phyloP scores from a whole-genome alignment of 2,113 vertebrate genomes.

The Chlorodrepanis virens region DNA sequence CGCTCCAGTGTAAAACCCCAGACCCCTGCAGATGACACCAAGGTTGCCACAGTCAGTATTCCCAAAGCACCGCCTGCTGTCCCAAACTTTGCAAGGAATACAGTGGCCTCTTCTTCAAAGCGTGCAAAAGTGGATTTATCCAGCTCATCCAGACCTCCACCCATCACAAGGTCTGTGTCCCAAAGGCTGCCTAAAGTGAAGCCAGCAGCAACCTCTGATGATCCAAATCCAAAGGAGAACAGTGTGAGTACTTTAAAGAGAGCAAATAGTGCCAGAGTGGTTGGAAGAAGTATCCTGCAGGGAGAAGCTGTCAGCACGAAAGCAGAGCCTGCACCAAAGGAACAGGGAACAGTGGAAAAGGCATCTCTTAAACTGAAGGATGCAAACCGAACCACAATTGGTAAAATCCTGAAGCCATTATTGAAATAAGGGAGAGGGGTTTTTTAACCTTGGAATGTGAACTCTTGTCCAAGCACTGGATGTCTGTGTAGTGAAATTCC shows the following conservation, averaged over 20 bases:
- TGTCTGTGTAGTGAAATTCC: not conserved
- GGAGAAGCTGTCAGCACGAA: slow-evolving; percentile 56
- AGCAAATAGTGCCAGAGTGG: slow-evolving; percentile 77
- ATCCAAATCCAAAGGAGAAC: slow-evolving; percentile 65
- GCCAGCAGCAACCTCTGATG: slow-evolving; percentile 53
- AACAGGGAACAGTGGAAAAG: slow-evolving; percentile 75
- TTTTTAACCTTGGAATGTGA: not conserved
- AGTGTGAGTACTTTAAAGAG: slow-evolving; percentile 72
- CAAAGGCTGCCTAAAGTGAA: slow-evolving; percentile 71
- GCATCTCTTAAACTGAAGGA: slow-evolving; percentile 74
- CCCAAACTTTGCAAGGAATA: slow-evolving; percentile 91
- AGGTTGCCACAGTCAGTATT: not conserved
- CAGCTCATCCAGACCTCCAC: slow-evolving; percentile 48
- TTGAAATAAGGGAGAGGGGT: slow-evolving; percentile 74
- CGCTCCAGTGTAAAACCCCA: slow-evolving; percentile 78
- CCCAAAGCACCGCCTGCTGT: slow-evolving; percentile 58
- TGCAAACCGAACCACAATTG: slow-evolving; percentile 51
- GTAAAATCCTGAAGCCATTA: slow-evolving; percentile 78
- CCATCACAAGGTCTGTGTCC: slow-evolving; percentile 73
- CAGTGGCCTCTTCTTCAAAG: slow-evolving; percentile 87
- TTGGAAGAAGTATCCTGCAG: slow-evolving; percentile 66
- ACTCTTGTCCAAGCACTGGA: slow-evolving; percentile 13
- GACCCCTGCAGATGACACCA: slow-evolving; percentile 66
- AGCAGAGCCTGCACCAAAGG: slow-evolving; percentile 63
- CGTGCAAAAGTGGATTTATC: slow-evolving; percentile 77